phyloP scores from a whole-genome alignment of 2,113 vertebrate genomes.

The Amia ocellicauda region DNA sequence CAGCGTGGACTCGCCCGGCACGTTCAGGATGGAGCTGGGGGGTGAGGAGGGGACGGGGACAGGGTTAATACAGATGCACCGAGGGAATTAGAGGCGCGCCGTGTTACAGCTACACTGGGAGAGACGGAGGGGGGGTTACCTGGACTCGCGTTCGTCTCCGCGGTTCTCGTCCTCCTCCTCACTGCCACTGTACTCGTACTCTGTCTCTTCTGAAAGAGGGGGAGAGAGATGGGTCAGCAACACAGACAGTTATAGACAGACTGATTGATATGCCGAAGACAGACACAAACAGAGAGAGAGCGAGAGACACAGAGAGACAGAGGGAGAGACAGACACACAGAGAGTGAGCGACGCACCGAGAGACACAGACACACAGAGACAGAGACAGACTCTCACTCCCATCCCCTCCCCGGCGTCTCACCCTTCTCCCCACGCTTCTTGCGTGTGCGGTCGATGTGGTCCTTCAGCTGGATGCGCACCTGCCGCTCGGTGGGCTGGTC shows the following conservation, averaged over 20 bases:
- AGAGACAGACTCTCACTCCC: background rate
- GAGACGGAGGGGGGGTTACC: slow-evolving; percentile 54
- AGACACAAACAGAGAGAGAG: slow-evolving; percentile 13
- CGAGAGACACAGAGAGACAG: slow-evolving; percentile 1
- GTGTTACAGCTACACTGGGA: no score
- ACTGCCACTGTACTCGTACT: slow-evolving; percentile 89
- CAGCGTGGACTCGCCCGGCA: slow-evolving; percentile 85
- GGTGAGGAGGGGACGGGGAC: background rate
- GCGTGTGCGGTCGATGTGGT: slow-evolving; percentile 87
- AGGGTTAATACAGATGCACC: no score
- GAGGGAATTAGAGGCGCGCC: no score
- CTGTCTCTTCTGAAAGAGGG: slow-evolving; percentile 74
- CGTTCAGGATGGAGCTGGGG: slow-evolving; percentile 85
- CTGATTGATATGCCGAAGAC: background rate
- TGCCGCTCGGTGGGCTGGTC: slow-evolving; percentile 90
- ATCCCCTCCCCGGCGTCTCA: slow-evolving; percentile 37
- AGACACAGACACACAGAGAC: background rate
- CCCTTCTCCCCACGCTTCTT: slow-evolving; percentile 89
- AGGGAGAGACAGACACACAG: background rate
- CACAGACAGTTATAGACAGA: background rate
- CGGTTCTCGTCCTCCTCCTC: slow-evolving; percentile 88
- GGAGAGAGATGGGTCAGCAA: background rate
- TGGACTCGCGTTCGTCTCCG: slow-evolving; percentile 84
- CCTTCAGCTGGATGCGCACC: slow-evolving; percentile 91
- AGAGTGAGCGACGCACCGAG: slow-evolving; percentile 4